These are phyloP conservation scores for Drosophila suzukii DNA, from an alignment of 1,140 invertebrate genomes.

Conservation along the genomic window DNA sequence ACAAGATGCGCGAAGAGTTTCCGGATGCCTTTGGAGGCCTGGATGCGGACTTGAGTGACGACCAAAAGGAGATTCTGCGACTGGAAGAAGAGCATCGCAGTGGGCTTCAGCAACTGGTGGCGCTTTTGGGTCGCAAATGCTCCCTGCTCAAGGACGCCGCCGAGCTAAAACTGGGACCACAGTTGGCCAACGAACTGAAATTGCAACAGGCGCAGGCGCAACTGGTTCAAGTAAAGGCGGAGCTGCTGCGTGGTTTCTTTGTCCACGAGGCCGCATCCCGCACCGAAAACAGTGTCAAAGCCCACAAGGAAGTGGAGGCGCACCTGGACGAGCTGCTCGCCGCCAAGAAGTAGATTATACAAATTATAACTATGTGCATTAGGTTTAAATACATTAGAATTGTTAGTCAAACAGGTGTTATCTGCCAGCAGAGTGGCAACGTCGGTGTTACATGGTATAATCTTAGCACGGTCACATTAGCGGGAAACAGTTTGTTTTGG, in stretches of 20 bases:
- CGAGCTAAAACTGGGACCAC: constrained; percentile 70
- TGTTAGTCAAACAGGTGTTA: not conserved
- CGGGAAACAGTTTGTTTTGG: not conserved
- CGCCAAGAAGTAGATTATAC: constrained; percentile 11
- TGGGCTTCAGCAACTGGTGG: constrained; percentile 40
- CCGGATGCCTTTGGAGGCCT: constrained; percentile 37
- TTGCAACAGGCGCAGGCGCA: constrained; percentile 53
- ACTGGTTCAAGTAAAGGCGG: constrained; percentile 63
- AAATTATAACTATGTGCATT: constrained; percentile 1
- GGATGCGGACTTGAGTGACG: constrained; percentile 22
- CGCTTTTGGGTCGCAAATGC: constrained; percentile 51
- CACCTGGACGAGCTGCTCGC: constrained; percentile 62
- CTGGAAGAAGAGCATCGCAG: constrained; percentile 61
- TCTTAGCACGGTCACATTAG: constrained; percentile 16
- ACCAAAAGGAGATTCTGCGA: constrained; percentile 55
- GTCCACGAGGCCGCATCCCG: constrained; percentile 52
- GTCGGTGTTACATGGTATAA: not conserved
- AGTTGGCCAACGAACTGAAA: constrained; percentile 61
- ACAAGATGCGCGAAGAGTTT: constrained; percentile 51
- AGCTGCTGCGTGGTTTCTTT: constrained; percentile 55
- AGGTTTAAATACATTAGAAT: constrained; percentile 21
- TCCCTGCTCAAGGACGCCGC: constrained; percentile 49
- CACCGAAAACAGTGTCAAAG: constrained; percentile 67
- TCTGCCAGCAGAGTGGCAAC: constrained; percentile 3
- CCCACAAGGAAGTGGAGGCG: constrained; percentile 65